phyloP scores from a whole-genome alignment of 2,888 invertebrate genomes.

The Macaria liturata region DNA sequence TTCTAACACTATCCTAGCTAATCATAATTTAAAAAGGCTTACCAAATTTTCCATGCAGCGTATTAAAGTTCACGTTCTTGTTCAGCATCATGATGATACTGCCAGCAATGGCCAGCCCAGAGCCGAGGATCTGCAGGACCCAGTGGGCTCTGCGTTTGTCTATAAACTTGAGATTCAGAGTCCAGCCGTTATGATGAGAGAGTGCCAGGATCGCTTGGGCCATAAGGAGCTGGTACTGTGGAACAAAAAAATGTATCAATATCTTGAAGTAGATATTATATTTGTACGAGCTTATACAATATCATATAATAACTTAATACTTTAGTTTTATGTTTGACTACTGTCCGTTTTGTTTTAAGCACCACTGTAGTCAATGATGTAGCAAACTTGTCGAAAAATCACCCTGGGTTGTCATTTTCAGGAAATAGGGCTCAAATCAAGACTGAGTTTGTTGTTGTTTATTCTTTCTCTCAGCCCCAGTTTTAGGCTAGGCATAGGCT shows the following conservation, averaged over 20 bases:
- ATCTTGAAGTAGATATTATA: background rate
- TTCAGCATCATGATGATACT: slow-evolving; percentile 55
- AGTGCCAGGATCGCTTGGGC: slow-evolving; percentile 62
- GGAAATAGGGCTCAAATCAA: no score
- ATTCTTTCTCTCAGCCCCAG: no score
- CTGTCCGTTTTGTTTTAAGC: no score
- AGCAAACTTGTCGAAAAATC: no score
- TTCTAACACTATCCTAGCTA: no score
- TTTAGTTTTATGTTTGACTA: background rate
- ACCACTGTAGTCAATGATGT: no score
- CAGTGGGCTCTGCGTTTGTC: slow-evolving; percentile 64
- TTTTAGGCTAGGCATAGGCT: no score
- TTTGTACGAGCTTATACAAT: no score
- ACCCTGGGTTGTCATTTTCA: no score
- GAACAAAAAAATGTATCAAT: background rate
- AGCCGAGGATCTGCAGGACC: slow-evolving; percentile 61
- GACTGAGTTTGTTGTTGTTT: no score
- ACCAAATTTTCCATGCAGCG: slow-evolving; percentile 62
- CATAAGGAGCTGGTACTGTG: slow-evolving; percentile 71
- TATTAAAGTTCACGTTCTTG: slow-evolving; percentile 52
- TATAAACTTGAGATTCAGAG: slow-evolving; percentile 51
- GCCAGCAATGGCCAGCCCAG: slow-evolving; percentile 61
- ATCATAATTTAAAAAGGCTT: slow-evolving; percentile 19
- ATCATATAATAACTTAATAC: background rate
- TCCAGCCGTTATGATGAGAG: slow-evolving; percentile 63